Evolutionary conservation across 37 sponge, comb jelly and placozoan genomes (phyloP).

Genomic region (Cladorhizidae sp.): DNA sequence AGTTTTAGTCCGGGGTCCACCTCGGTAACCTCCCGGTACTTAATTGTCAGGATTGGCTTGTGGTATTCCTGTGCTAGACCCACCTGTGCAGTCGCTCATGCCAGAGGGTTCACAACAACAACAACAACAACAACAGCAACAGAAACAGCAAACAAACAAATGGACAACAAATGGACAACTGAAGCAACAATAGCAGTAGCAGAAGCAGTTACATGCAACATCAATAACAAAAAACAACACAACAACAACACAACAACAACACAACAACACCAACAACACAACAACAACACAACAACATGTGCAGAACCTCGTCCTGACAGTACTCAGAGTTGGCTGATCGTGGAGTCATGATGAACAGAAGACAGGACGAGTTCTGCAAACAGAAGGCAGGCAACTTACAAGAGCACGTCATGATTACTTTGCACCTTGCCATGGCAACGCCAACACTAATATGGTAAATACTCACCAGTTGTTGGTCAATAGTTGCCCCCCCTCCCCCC

Average conservation of each 20-base stretch:
- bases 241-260: not conserved
- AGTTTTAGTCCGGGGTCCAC: conserved; percentile 78
- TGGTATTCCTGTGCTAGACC: conserved; percentile 74
- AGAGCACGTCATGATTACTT: not conserved
- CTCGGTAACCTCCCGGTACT: conserved; percentile 26
- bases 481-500: too few species aligned
- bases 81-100: conserved; percentile 19
- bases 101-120: not conserved
- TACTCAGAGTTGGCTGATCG: conserved; percentile 66
- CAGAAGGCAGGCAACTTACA: not conserved
- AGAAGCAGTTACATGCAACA: not conserved
- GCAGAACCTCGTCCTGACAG: conserved; percentile 69
- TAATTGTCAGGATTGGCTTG: conserved; percentile 57
- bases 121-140: not conserved
- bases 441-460: too few species aligned
- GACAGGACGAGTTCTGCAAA: not conserved
- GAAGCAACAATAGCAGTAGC: too few species aligned
- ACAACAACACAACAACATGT: not conserved
- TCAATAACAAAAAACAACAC: not conserved
- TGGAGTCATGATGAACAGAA: conserved; percentile 62
- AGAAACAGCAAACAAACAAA: too few species aligned
- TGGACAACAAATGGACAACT: not conserved
- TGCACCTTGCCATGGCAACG: not conserved
- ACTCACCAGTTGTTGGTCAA: too few species aligned
- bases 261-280: too few species aligned